A percentile compares a stretch with the other conserved stretches of the same genome.
Conservation (phyloP, 2,888 invertebrate genomes). For the Dynastes grantii region DNA sequence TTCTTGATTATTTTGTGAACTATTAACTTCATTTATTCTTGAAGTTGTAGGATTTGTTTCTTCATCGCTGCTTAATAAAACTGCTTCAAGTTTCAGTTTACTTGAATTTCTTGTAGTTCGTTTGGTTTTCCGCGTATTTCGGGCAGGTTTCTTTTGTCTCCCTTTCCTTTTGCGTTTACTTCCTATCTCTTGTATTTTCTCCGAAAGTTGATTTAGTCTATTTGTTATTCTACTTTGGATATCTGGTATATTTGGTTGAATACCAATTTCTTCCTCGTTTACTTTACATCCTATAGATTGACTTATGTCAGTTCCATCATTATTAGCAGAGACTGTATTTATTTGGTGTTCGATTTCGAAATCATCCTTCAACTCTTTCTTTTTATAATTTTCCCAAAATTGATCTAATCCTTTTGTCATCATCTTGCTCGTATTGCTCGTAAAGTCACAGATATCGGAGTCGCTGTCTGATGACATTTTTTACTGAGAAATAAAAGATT, state of each 20-base stretch:
- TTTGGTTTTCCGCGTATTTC: neutral
- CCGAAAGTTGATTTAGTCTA: constrained; percentile 32
- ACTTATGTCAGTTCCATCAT: neutral
- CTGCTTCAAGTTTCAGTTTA: neutral
- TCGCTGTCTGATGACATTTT: constrained; percentile 50
- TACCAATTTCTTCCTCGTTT: neutral
- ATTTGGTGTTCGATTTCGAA: neutral
- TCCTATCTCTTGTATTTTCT: constrained; percentile 18
- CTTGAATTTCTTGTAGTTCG: neutral
- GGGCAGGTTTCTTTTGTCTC: neutral
- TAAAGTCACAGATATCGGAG: constrained; percentile 49
- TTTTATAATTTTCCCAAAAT: constrained; percentile 36
- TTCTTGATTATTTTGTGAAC: constrained; percentile 5
- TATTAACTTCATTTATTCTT: neutral
- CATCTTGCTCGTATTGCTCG: constrained; percentile 36
- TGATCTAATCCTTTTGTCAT: constrained; percentile 23
- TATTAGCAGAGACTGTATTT: neutral
- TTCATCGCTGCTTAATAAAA: constrained; percentile 32
- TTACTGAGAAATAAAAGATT: neutral
- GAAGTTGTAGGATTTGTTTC: constrained; percentile 17
- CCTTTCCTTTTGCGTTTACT: constrained; percentile 12
- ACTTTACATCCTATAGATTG: neutral
- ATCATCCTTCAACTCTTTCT: neutral
- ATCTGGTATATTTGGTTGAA: neutral
- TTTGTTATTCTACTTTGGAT: constrained; percentile 17